A percentile compares a stretch with the other conserved stretches of the same genome.
Evolutionary conservation across 2,797 vertebrate genomes (phyloP).

Genomic region (Balearica regulorum): DNA sequence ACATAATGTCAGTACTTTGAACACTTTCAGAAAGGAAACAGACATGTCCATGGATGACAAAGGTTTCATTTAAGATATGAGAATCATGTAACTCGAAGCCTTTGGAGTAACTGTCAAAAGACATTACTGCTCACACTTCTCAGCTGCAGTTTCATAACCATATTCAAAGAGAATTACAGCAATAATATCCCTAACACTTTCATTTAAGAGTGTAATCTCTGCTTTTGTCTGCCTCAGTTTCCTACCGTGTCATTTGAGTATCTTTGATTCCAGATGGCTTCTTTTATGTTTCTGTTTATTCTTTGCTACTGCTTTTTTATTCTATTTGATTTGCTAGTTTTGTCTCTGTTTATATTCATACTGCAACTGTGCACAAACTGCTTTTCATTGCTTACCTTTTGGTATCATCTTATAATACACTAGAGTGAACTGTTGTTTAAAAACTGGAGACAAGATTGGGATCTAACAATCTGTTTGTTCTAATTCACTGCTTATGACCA

Average conservation of each 20-base stretch:
- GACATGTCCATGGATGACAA: neutral
- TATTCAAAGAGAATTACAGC: conserved; percentile 54
- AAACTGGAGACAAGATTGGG: neutral
- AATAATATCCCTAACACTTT: conserved; percentile 26
- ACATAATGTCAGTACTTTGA: neutral
- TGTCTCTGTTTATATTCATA: conserved; percentile 26
- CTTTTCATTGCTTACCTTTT: conserved; percentile 47
- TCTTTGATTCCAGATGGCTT: conserved; percentile 53
- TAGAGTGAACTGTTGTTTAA: neutral
- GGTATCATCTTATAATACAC: neutral
- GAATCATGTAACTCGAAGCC: conserved; percentile 32
- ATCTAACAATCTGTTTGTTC: neutral
- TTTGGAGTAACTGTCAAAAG: conserved; percentile 44
- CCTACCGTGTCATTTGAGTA: conserved; percentile 17
- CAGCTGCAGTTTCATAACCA: conserved; percentile 17
- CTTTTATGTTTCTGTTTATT: conserved; percentile 54
- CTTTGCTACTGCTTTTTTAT: conserved; percentile 36
- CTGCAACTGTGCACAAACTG: conserved; percentile 26
- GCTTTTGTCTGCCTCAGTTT: conserved; percentile 65
- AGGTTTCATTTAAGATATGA: conserved; percentile 38
- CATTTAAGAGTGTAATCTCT: conserved; percentile 26
- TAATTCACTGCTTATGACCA: neutral
- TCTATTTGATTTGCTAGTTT: conserved; percentile 63
- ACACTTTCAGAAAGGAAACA: neutral
- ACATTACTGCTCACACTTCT: conserved; percentile 24